Evolutionary conservation across 1,140 invertebrate species (phyloP), one percentile per base, ranked within the genome.

Genomic region (Apolygus lucorum): DNA sequence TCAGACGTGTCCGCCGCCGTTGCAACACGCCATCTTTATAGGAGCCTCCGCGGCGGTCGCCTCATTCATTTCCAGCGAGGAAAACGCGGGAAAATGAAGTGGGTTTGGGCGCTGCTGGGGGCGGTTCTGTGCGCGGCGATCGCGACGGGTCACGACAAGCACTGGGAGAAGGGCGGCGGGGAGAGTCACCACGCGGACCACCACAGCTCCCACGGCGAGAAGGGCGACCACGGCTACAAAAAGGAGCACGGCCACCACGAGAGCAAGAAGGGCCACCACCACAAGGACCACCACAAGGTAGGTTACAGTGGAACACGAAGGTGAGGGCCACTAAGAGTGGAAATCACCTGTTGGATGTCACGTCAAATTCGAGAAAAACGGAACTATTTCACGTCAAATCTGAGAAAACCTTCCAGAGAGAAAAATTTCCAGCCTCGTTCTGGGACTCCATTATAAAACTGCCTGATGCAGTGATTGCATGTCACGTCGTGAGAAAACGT

Each of bases 181-280:
- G 80, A 82, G 42, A 81, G 85, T 63, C 81, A 85, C 67, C 83
- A 86, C 72, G 76, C 82, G 2, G 82, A 85, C 66, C 83, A 85
- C 67, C 82, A 85, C 70, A 77, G 78, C 63, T 79, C 79, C 27
- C 78, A 86, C 26, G 86, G 85, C 0, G 81, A 85, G 8, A 86
- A 87, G 73, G 83, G 78, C 0, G 80, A 84, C 42, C 81, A 84
- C 66, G 80, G 81, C 0, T 79, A 84, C 76, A 82, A 85, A 69
- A 76, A 83, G 1, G 80, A 86, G 63, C 86, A 88, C 73, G 81
- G 84, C 52, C 82, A 86, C 73, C 83, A 86, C 69, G 85, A 87
- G 71, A 86, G 86, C 0, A 81, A 85, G 22, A 86, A 87, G 75
- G 86, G 85, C 11, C 84, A 88, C 52, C 86, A 88, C 76, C 81